Conservation (phyloP, 2,113 vertebrate species). For the Cynopterus brachyotis region DNA sequence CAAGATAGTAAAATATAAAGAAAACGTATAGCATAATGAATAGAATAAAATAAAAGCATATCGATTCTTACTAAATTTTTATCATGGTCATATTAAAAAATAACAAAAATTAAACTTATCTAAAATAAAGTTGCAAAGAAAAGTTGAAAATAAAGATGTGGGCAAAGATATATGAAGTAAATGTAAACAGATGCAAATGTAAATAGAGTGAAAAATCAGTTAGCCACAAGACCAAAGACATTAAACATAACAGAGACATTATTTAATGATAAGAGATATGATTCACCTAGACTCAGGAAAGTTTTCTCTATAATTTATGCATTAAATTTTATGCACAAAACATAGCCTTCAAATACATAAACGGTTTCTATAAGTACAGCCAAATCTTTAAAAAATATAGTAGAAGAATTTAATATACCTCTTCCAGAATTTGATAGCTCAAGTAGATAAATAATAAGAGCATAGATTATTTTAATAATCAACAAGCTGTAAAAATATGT, state of each 20-base stretch:
- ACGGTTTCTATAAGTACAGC: background rate
- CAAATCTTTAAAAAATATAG: constrained; percentile 32
- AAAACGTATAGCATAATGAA: background rate
- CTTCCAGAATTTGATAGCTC: constrained; percentile 32
- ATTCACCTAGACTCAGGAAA: background rate
- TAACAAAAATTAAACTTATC: constrained; percentile 24
- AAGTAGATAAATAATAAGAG: constrained; percentile 47
- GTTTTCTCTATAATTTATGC: background rate
- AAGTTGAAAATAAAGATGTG: background rate
- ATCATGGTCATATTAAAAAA: background rate
- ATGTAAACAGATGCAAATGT: background rate
- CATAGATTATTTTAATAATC: constrained; percentile 63
- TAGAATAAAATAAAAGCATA: background rate
- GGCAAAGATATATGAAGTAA: background rate
- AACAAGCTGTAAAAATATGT: constrained; percentile 52
- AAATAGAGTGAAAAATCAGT: background rate
- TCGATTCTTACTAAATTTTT: background rate
- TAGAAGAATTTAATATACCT: constrained; percentile 41
- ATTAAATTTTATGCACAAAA: constrained; percentile 3
- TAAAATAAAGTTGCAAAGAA: constrained; percentile 45
- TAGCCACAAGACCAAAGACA: background rate
- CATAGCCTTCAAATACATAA: background rate
- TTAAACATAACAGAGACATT: background rate
- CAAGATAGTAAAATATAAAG: background rate
- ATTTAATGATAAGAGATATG: background rate